Percentiles rank a stretch among this genome's conserved stretches.
Conservation (phyloP, 2,797 vertebrate species). For the Agapornis canus region DNA sequence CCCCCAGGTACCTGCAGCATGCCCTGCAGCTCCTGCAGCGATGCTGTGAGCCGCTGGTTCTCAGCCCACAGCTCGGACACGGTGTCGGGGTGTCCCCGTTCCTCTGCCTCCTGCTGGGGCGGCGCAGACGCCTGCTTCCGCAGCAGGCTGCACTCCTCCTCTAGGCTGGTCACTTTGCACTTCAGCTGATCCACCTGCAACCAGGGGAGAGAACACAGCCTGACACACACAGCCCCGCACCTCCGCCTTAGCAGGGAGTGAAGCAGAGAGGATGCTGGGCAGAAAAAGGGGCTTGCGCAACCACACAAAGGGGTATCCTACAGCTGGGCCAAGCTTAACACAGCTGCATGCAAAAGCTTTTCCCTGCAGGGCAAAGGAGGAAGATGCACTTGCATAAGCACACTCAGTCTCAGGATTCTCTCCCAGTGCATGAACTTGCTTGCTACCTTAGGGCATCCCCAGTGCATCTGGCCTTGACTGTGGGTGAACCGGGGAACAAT, state of each 20-base stretch:
- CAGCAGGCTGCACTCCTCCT: slow-evolving; percentile 68
- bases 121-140: not conserved
- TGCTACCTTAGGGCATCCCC: not conserved
- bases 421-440: not conserved
- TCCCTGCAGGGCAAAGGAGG: not conserved
- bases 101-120: slow-evolving; percentile 50
- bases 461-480: not conserved
- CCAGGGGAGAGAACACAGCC: not conserved
- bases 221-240: not conserved
- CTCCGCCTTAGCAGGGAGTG: not conserved
- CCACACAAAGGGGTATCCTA: accelerated
- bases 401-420: not conserved
- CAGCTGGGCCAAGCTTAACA: not conserved
- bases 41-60: slow-evolving; percentile 58
- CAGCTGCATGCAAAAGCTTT: not conserved
- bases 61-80: slow-evolving; percentile 75
- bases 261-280: not conserved
- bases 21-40: slow-evolving; percentile 71
- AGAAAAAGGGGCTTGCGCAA: not conserved
- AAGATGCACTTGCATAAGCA: not conserved
- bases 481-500: not conserved
- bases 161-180: slow-evolving; percentile 80
- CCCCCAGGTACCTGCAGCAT: slow-evolving; percentile 68
- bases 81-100: slow-evolving; percentile 3
- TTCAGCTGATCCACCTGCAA: slow-evolving; percentile 89